Evolutionary conservation across 2,888 invertebrate genomes (phyloP).

Genomic region (Drosophila rubida): DNA sequence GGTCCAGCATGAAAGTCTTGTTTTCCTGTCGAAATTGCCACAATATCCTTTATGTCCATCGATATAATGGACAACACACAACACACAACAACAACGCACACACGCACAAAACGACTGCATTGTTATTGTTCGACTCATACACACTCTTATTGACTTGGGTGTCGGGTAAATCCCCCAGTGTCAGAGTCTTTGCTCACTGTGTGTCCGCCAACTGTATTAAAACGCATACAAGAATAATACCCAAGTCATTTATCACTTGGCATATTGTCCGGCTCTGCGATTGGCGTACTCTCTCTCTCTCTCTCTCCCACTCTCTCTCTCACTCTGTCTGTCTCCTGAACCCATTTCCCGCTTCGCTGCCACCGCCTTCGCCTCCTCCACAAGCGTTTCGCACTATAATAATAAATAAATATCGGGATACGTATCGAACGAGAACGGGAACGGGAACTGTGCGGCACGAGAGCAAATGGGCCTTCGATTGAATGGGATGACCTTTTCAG

Average conservation of each 20-base stretch:
- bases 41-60: conserved; percentile 79
- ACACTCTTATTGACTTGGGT: conserved; percentile 37
- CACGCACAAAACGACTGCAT: conserved; percentile 8
- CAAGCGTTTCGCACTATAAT: conserved; percentile 75
- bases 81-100: conserved; percentile 11
- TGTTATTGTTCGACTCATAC: conserved; percentile 28
- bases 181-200: conserved; percentile 19
- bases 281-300: conserved; percentile 81
- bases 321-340: too few relatives aligned
- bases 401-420: conserved; percentile 74
- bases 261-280: conserved; percentile 82
- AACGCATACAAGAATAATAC: conserved; percentile 70
- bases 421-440: not conserved
- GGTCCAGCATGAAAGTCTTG: conserved; percentile 70
- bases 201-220: conserved; percentile 64
- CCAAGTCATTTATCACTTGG: conserved; percentile 84
- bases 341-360: conserved; percentile 81
- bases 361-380: conserved; percentile 32
- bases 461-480: conserved; percentile 64
- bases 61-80: conserved; percentile 53
- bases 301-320: too few relatives aligned
- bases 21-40: conserved; percentile 77
- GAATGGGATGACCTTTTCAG: conserved; percentile 77
- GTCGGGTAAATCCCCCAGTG: conserved; percentile 54
- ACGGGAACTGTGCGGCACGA: conserved; percentile 48